phyloP scores from a whole-genome alignment of 2,797 vertebrate genomes.

The Hypotaenidia okinawae region DNA sequence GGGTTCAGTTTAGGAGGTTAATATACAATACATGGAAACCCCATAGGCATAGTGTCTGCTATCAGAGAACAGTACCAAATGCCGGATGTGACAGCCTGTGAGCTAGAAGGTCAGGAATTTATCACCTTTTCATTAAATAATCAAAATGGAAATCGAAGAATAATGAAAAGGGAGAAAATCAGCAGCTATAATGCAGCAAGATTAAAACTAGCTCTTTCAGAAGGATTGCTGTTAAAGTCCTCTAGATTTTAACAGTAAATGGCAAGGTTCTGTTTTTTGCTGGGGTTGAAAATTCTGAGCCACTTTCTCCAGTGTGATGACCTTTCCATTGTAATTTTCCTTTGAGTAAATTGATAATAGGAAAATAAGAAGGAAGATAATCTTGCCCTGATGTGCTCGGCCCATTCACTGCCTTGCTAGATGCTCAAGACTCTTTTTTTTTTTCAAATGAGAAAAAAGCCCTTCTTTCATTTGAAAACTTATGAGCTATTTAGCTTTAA shows the following conservation, averaged over 20 bases:
- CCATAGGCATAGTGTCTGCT: neutral
- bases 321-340: constrained; percentile 81
- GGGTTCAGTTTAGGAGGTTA: constrained; percentile 27
- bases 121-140: constrained; percentile 84
- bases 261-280: constrained; percentile 75
- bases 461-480: neutral
- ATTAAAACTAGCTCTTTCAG: constrained; percentile 77
- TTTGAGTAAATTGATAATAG: constrained; percentile 50
- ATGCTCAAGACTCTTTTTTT: neutral
- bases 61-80: constrained; percentile 58
- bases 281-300: constrained; percentile 41
- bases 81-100: constrained; percentile 46
- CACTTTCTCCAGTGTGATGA: constrained; percentile 75
- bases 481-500: neutral
- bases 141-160: constrained; percentile 82
- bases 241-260: constrained; percentile 79
- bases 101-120: constrained; percentile 81
- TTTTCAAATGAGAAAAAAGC: neutral
- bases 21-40: neutral
- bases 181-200: constrained; percentile 66
- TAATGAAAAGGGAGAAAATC: constrained; percentile 75
- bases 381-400: neutral
- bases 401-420: neutral
- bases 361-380: neutral
- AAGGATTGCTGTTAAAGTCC: constrained; percentile 76